Evolutionary conservation across 2,797 vertebrate species (phyloP), one percentile per base, ranked within the genome.

Genomic region (Loris lydekkerianus): DNA sequence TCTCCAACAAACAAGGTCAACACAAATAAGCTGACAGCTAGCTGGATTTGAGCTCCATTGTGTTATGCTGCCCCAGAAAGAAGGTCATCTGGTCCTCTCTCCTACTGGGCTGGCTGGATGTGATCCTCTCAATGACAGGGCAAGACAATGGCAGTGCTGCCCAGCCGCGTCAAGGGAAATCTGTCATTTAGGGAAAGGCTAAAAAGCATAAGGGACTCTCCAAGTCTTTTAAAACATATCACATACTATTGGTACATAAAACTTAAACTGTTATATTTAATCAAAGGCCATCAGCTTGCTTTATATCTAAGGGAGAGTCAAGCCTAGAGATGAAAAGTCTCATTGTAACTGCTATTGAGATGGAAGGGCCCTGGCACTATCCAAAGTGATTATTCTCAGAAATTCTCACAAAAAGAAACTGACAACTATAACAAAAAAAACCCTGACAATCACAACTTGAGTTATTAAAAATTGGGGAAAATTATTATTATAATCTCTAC

Each of bases 371-470:
- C 53, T 81, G n/a, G 61, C 4, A 70, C 18, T 3, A 61, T 63
- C 10, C 49, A 46, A 83, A 89, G 31, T 34, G 37, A 58, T 34
- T 88, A 73, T 78, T 46, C 15, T 40, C 88, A 11, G 40, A 23
- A 94, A 80, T 73, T 80, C 46, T 83, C 49, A 75, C n/a, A 69
- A 69, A 91, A 91, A 61, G 25, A 92, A 86, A 89, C 46, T 78
- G 61, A 91, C 18, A 65, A 34, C 86, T 40, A 40, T 40, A 40
- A 40, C 40, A 40, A 40, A 40, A 40, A 40, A 40, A 40, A 34
- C 34, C 40, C 40, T 40, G 40, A 40, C 40, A 40, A 5, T 40
- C 40, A 40, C 40, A 40, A 40, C 40, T 40, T 40, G 40, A 40
- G 40, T 40, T 40, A 40, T 40, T 40, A 40, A 40, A 40, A 40